Conservation (phyloP, 1,140 invertebrate genomes). For the Ptiloglossa arizonensis region DNA sequence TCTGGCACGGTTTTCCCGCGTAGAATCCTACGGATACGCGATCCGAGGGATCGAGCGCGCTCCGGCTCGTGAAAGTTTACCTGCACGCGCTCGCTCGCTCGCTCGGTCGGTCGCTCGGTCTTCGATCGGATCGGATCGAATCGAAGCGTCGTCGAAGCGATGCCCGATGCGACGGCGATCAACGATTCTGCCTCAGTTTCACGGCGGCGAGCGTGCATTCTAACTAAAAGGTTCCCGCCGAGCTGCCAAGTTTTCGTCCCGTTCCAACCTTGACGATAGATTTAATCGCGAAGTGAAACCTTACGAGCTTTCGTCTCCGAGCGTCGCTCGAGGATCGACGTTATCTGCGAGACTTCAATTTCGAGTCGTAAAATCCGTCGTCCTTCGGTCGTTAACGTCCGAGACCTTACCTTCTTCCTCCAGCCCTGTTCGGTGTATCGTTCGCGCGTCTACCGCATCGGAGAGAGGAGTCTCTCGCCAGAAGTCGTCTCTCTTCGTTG, state of each 20-base stretch:
- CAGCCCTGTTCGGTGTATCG: no score
- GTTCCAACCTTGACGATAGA: neutral
- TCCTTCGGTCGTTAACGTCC: neutral
- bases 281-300: constrained; percentile 30
- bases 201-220: constrained; percentile 8
- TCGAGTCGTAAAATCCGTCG: neutral
- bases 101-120: neutral
- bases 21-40: no score
- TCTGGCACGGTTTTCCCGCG: neutral
- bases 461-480: no score
- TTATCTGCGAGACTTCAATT: neutral
- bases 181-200: constrained; percentile 13
- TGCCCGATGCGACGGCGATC: neutral
- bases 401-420: no score
- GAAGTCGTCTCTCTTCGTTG: no score
- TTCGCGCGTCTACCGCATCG: no score
- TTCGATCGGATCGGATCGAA: neutral
- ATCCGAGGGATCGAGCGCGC: no score
- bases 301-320: constrained; percentile 1
- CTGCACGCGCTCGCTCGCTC: no score
- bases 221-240: neutral
- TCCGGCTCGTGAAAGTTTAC: neutral
- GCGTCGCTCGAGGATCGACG: neutral
- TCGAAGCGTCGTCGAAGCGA: neutral
- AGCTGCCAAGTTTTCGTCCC: neutral